These are phyloP conservation scores for Pelvicachromis taeniatus DNA, from an alignment of 2,113 vertebrate genomes.

Conservation along the genomic window DNA sequence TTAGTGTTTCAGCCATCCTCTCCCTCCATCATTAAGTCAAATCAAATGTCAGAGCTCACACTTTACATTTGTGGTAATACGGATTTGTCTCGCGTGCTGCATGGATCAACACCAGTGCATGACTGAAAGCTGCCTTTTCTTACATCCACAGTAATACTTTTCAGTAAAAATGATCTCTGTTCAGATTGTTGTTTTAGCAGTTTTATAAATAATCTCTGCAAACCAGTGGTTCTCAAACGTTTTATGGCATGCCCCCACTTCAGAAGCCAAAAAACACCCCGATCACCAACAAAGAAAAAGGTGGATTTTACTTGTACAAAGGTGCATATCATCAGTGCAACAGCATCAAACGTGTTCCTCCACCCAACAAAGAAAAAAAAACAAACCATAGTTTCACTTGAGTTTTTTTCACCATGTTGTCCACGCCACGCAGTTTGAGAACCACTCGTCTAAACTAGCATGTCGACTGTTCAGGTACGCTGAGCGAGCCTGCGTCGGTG, in stretches of 20 bases:
- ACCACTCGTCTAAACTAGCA: not conserved
- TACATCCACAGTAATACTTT: not conserved
- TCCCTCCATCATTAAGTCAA: not conserved
- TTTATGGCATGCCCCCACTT: not conserved
- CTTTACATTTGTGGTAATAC: not conserved
- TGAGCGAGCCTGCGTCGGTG: not conserved
- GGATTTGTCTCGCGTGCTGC: not conserved
- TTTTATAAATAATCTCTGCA: not conserved
- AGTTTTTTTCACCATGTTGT: not conserved
- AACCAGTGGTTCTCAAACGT: not conserved
- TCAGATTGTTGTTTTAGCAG: not conserved
- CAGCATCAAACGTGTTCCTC: not conserved
- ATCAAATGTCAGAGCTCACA: not conserved
- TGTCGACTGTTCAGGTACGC: not conserved
- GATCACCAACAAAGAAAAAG: not conserved
- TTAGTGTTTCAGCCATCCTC: conserved; percentile 14
- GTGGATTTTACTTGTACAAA: not conserved
- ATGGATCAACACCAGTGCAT: not conserved
- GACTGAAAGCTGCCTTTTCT: not conserved
- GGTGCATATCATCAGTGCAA: not conserved
- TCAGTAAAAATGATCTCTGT: not conserved
- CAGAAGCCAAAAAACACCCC: not conserved
- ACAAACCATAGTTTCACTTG: fast-evolving
- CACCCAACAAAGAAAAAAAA: fast-evolving
- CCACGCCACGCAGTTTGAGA: not conserved